Evolutionary conservation across 2,888 invertebrate genomes (phyloP), one percentile per base, ranked within the genome.

Genomic region (Pegoplata infirma): DNA sequence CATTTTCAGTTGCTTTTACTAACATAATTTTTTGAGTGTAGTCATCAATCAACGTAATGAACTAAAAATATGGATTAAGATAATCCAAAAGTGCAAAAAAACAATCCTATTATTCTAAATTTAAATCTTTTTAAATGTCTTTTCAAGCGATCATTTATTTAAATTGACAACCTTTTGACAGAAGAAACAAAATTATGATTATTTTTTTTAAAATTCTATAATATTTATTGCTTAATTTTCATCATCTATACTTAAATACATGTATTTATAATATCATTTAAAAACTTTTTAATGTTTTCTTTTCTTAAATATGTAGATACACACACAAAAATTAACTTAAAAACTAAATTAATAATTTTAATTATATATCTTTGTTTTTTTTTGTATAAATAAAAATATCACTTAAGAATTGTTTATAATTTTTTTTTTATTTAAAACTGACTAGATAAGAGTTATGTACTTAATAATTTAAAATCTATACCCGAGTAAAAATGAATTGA

Each of bases 391-490:
- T 28, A 28, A 53, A 66, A 72, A 23, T 66, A 46, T 23, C 44
- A 69, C 49, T 61, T 55, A 66, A 66, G 36, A n/a, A 64, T n/a
- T 17, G 23, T 21, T 23, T n/a, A n/a, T n/a, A n/a, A n/a, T n/a
- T n/a, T 47, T 16, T 8, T 61, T 56, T 64, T 64, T 59, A 36
- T 19, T 72, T 72, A 23, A 53, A 78, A 73, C 51, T 78, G 77
- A 78, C 77, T 78, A 78, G 77, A 69, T 49, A n/a, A n/a, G n/a
- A n/a, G n/a, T 25, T 55, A 44, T 51, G 19, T 7, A 49, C n/a
- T n/a, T n/a, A n/a, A n/a, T n/a, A n/a, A n/a, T n/a, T 56, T 56
- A 10, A 56, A 59, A 53, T 69, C n/a, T n/a, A n/a, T n/a, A n/a
- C n/a, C n/a, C n/a, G n/a, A n/a, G n/a, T n/a, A n/a, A n/a, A n/a